Base-by-base conservation (phyloP, 2,888 invertebrate genomes). In the Papilio demoleus region DNA sequence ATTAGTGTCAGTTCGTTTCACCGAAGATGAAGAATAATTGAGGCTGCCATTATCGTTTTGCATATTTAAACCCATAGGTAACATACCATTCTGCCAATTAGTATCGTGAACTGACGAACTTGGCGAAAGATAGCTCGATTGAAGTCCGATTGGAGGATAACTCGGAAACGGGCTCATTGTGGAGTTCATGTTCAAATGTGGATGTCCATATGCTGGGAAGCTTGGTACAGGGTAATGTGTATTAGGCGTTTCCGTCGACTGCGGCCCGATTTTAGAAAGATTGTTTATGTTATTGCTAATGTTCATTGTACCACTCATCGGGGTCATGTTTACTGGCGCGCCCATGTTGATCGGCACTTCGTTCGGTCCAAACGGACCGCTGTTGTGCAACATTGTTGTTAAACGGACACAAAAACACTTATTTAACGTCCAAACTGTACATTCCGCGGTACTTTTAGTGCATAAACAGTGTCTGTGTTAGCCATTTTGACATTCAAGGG, bases 321-420 rank as follows among this genome's bases (percentile, higher is more conserved):
- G 82, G 40, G 82, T 77, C 79, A 86, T 80, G 73, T 86, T 88
- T 70, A 86, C 71, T 59, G 88, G 81, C 34, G 83, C 76, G 67
- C 85, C 81, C 78, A 86, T 80, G 71, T 85, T 88, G 59, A 84
- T 76, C 36, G 88, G 86, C 31, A 81, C 76, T 50, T 90, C 91
- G 70, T 83, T 87, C 14, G 86, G 81, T 74, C 86, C 88, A 72
- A 83, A 91, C 71, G 82, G 79, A 73, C 88, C 90, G 68, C 82
- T 90, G 73, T 90, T 90, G 75, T 88, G 90, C 75, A 88, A 83
- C 91, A 92, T 92, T 78, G 70, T 75, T 73, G 22, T 61, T 61
- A 65, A 69, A 72, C 68, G 67, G 50, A 72, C 70, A 71, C 71
- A 47, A 68, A 56, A 56, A 65, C 65, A 64, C 65, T 70, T 69